Base-by-base conservation (phyloP, 1,140 invertebrate genomes). In the Hypothenemus hampei region DNA sequence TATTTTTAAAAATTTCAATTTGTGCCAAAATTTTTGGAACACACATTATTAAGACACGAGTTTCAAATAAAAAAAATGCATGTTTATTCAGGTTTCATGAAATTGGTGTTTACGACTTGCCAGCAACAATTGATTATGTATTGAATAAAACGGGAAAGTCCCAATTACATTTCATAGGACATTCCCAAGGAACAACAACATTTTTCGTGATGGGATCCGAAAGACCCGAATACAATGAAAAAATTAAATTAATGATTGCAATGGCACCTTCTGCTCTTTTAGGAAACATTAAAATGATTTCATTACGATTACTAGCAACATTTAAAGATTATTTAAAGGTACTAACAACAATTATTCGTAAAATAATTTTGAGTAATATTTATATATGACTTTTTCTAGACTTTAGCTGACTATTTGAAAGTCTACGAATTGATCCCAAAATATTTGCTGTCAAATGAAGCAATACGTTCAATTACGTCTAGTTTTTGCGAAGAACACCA, bases 71-170 rank as follows among this genome's bases (percentile, higher is more conserved):
- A 8, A 31, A 31, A 31, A 13, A 31, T 11, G 1, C 8, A 8
- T 31, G 13, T 39, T 39, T 39, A 16, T 57, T 26, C 59, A 86
- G 83, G 59, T 87, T 75, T 74, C 81, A 88, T 65, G 83, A 89
- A 68, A 85, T 87, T 72, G 84, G 81, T 11, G 61, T 73, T 16
- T 82, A 79, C 59, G 87, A 89, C 71, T 58, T 87, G 24, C 83
- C 86, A 1, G 80, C 84, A 0, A 79, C 81, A 69, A 78, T 91
- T 23, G 77, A 85, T 61, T 81, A 81, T 61, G 75, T 85, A 11
- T 62, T 86, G 3, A 66, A 73, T 11, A 58, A 52, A n/a, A 87
- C 85, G 0, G 69, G 69, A 22, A 65, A 72, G 48, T 60, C 59
- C 19, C 69, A 77, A 23, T 41, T 85, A 0, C 72, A 69, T 54